Evolutionary conservation across 1,140 invertebrate species (phyloP).

Genomic region (Tribolium madens): DNA sequence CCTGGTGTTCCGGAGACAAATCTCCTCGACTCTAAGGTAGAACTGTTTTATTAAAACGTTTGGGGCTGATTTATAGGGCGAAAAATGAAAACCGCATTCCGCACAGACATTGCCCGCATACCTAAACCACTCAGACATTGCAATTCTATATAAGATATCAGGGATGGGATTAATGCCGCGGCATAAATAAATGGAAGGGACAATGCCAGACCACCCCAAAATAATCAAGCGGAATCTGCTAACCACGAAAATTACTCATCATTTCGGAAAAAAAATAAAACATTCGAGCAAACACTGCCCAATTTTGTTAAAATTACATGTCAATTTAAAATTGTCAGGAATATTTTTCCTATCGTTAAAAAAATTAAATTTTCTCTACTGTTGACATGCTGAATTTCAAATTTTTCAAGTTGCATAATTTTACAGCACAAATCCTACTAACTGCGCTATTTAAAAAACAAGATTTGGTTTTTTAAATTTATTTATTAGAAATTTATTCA

Average conservation of each 20-base stretch:
- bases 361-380: no score
- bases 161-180: slow-evolving; percentile 28
- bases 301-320: no score
- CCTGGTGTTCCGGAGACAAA: slow-evolving; percentile 55
- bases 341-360: no score
- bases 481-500: no score
- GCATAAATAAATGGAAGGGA: slow-evolving; percentile 20
- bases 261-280: no score
- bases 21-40: slow-evolving; percentile 48
- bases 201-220: slow-evolving; percentile 13
- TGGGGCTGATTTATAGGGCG: slow-evolving; percentile 57
- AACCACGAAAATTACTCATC: neutral
- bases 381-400: no score
- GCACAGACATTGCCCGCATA: slow-evolving; percentile 50
- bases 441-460: no score
- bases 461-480: no score
- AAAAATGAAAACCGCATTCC: slow-evolving; percentile 59
- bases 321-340: no score
- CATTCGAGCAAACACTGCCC: no score
- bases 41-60: slow-evolving; percentile 59
- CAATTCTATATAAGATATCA: slow-evolving; percentile 44
- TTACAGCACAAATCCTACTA: no score
- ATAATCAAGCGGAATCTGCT: slow-evolving; percentile 5
- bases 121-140: slow-evolving; percentile 49
- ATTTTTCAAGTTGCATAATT: no score